Percentiles rank a stretch among this genome's conserved stretches.
Conservation (phyloP, 1,140 invertebrate genomes). For the Magallana ariakensis region DNA sequence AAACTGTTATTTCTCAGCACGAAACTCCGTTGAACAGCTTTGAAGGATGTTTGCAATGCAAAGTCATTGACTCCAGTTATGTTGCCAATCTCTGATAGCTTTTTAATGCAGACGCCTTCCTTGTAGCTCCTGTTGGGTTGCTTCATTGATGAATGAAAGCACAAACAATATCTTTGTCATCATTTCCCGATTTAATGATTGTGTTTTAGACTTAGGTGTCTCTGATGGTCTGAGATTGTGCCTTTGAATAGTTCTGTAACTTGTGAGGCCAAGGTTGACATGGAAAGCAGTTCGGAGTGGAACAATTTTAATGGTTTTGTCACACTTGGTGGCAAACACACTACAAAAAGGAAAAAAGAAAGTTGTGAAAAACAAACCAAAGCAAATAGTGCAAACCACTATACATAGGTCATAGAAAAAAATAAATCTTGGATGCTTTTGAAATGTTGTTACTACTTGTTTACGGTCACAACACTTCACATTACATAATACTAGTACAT, state of each 20-base stretch:
- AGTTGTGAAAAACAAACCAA: neutral
- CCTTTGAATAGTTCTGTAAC: slow-evolving; percentile 1
- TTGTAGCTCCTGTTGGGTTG: neutral
- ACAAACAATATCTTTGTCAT: neutral
- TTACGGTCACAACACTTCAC: neutral
- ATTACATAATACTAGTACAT: neutral
- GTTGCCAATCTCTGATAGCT: neutral
- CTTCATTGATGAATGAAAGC: slow-evolving; percentile 3
- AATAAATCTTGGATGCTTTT: slow-evolving; percentile 5
- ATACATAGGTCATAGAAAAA: neutral
- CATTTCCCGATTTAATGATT: neutral
- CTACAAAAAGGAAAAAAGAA: neutral
- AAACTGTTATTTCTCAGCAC: neutral
- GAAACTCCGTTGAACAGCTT: neutral
- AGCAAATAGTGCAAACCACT: slow-evolving; percentile 17
- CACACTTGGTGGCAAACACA: neutral
- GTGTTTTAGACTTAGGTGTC: slow-evolving; percentile 28
- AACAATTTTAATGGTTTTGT: slow-evolving; percentile 17
- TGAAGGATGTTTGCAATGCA: slow-evolving; percentile 10
- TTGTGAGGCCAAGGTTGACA: neutral
- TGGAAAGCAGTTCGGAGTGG: neutral
- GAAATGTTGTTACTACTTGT: neutral
- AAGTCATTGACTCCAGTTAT: slow-evolving; percentile 4
- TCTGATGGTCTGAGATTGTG: neutral
- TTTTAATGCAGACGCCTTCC: slow-evolving; percentile 8